These are phyloP conservation scores for Nymphalis urticae DNA, from an alignment of 2,888 invertebrate species.

Conservation along the genomic window DNA sequence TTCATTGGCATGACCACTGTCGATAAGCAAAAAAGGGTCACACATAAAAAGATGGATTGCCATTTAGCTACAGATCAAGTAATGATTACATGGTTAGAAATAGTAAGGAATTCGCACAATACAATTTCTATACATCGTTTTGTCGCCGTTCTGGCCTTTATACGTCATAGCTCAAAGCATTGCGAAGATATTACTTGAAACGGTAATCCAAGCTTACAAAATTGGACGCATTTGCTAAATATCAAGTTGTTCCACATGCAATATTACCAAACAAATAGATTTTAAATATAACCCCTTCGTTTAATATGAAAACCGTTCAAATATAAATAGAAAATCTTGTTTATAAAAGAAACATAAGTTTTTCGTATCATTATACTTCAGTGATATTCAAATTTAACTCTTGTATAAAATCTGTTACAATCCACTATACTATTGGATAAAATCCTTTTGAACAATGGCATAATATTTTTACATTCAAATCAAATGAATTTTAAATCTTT, in stretches of 20 bases:
- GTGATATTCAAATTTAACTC: neutral
- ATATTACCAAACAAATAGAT: conserved; percentile 3
- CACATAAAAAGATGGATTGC: too few relatives aligned
- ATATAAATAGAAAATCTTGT: neutral
- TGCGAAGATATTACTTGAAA: conserved; percentile 7
- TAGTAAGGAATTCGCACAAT: neutral
- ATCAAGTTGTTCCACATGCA: neutral
- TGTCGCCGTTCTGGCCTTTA: neutral
- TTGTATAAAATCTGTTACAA: neutral
- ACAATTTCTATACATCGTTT: neutral
- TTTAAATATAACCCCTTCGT: neutral
- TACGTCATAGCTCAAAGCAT: conserved; percentile 4
- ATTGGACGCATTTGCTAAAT: neutral
- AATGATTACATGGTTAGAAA: neutral
- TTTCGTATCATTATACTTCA: neutral
- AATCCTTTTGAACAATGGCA: too few relatives aligned
- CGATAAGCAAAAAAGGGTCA: too few relatives aligned
- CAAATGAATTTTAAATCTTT: too few relatives aligned
- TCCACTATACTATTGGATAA: too few relatives aligned
- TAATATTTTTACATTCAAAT: too few relatives aligned
- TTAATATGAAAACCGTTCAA: neutral
- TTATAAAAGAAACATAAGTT: neutral
- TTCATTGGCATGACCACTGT: too few relatives aligned
- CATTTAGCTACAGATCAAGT: too few relatives aligned
- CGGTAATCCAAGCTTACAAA: conserved; percentile 8